A percentile compares a stretch with the other conserved stretches of the same genome.
These are phyloP conservation scores for Palythoa grandiflora DNA, from an alignment of 92 coral and sea anemone species.

Conservation along the genomic window DNA sequence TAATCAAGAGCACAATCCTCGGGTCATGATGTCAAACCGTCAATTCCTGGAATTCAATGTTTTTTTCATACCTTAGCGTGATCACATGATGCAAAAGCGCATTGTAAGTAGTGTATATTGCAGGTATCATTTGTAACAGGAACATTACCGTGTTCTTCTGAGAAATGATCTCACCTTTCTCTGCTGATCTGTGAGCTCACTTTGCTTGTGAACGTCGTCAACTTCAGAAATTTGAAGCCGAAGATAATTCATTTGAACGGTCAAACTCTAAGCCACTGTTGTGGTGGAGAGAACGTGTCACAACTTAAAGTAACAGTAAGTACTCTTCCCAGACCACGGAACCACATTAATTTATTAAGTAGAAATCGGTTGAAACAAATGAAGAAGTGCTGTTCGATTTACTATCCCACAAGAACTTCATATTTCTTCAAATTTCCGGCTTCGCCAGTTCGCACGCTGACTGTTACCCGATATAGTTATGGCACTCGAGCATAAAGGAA, in stretches of 20 bases:
- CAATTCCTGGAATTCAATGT: conserved; percentile 7
- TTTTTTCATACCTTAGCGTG: background rate
- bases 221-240: conserved; percentile 42
- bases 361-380: too few species aligned
- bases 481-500: too few species aligned
- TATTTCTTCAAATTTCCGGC: too few species aligned
- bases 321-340: too few species aligned
- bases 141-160: background rate
- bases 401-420: too few species aligned
- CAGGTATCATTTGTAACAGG: background rate
- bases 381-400: too few species aligned
- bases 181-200: background rate
- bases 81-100: conserved; percentile 22
- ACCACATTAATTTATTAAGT: too few species aligned
- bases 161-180: conserved; percentile 4
- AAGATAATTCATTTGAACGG: conserved; percentile 34
- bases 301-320: too few species aligned
- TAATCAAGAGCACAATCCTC: too few species aligned
- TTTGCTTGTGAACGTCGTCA: conserved; percentile 17
- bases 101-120: background rate
- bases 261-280: background rate
- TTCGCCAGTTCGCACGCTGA: too few species aligned
- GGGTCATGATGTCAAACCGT: background rate
- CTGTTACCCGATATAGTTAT: too few species aligned
- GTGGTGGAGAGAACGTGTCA: background rate